Conservation (phyloP, 2,113 vertebrate genomes). For the Nematolebias whitei region DNA sequence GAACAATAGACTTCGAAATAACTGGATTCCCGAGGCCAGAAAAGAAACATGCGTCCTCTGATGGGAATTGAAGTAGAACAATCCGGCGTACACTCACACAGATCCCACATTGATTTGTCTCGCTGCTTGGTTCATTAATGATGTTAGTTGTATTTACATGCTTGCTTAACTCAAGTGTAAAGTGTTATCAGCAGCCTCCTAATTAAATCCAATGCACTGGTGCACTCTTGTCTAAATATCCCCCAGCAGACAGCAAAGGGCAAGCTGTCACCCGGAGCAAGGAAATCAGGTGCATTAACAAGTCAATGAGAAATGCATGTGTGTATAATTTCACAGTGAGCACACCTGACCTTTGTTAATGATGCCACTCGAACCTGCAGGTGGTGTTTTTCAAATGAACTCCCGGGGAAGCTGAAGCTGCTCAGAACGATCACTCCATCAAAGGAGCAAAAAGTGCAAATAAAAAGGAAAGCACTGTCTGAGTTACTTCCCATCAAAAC, state of each 20-base stretch:
- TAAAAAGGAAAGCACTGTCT: slow-evolving; percentile 24
- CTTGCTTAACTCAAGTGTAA: slow-evolving; percentile 46
- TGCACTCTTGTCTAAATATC: slow-evolving; percentile 8
- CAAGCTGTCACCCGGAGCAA: slow-evolving; percentile 51
- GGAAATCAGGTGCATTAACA: slow-evolving; percentile 75
- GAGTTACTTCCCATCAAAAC: slow-evolving; percentile 31
- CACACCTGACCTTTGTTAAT: slow-evolving; percentile 77
- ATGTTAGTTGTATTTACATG: slow-evolving; percentile 59
- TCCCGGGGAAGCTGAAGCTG: slow-evolving; percentile 32
- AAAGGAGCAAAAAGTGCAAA: slow-evolving; percentile 9
- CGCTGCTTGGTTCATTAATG: slow-evolving; percentile 45
- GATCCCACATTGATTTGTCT: slow-evolving; percentile 50
- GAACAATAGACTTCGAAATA: not conserved
- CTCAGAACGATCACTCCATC: slow-evolving; percentile 14
- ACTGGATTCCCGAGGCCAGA: slow-evolving; percentile 1
- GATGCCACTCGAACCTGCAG: slow-evolving; percentile 74
- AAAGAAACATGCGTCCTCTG: not conserved
- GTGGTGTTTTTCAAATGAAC: slow-evolving; percentile 67
- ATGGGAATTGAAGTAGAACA: slow-evolving; percentile 1
- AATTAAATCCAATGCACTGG: slow-evolving; percentile 63
- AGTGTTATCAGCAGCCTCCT: slow-evolving; percentile 47
- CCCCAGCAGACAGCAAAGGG: slow-evolving; percentile 60
- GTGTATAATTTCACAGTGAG: slow-evolving; percentile 75
- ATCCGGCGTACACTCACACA: not conserved
- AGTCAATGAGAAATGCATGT: slow-evolving; percentile 73